A percentile compares a stretch with the other conserved stretches of the same genome.
These are phyloP conservation scores for Druceiella hillmani DNA, from an alignment of 2,888 invertebrate genomes.

Conservation along the genomic window DNA sequence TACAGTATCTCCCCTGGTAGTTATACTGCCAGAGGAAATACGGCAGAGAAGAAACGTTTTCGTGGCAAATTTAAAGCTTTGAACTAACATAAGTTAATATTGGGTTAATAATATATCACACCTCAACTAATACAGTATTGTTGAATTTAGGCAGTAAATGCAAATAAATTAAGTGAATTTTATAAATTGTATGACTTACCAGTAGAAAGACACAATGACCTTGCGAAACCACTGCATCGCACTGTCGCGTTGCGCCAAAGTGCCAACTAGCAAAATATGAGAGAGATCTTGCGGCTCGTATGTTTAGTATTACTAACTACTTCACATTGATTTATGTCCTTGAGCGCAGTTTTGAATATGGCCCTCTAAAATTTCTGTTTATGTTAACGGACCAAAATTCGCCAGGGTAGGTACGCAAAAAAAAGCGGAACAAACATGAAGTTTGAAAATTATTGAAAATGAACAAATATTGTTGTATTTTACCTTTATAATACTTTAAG, in stretches of 20 bases:
- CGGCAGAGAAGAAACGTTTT: constrained; percentile 9
- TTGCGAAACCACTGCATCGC: constrained; percentile 8
- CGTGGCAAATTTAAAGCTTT: constrained; percentile 6
- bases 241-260: constrained; percentile 9
- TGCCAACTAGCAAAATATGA: constrained; percentile 4
- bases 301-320: constrained; percentile 8
- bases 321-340: constrained; percentile 8
- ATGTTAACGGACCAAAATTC: constrained; percentile 6
- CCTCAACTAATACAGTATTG: constrained; percentile 9
- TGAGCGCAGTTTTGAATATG: constrained; percentile 6
- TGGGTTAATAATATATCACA: constrained; percentile 9
- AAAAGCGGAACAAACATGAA: constrained; percentile 7
- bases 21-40: constrained; percentile 9
- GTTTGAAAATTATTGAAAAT: constrained; percentile 6
- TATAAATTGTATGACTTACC: constrained; percentile 12
- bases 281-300: constrained; percentile 5
- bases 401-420: constrained; percentile 10
- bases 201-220: constrained; percentile 12
- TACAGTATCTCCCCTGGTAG: constrained; percentile 6
- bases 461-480: too few relatives aligned
- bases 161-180: constrained; percentile 9
- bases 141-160: constrained; percentile 6
- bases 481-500: too few relatives aligned
- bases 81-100: constrained; percentile 7
- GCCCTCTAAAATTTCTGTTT: constrained; percentile 4